phyloP scores from a whole-genome alignment of 2,113 vertebrate species.

The Leucopsar rothschildi region DNA sequence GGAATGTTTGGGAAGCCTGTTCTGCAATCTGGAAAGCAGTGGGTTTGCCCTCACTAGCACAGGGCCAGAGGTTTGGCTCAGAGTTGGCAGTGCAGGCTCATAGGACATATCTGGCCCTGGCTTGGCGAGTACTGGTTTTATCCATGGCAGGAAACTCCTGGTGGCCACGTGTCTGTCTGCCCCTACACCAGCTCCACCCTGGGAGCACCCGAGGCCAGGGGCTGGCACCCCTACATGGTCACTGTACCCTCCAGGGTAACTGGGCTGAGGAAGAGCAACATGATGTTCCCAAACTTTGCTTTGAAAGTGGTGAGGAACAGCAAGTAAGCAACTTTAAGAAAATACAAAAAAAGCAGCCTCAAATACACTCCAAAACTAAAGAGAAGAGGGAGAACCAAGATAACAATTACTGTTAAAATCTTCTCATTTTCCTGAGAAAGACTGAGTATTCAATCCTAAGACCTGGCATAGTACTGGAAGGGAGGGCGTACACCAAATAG shows the following conservation, averaged over 20 bases:
- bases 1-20: neutral
- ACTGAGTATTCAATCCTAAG: neutral
- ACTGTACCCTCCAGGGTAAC: accelerated
- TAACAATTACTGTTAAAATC: neutral
- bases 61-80: neutral
- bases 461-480: neutral
- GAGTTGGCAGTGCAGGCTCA: accelerated
- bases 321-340: neutral
- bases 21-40: neutral
- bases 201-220: accelerated
- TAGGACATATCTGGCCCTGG: accelerated
- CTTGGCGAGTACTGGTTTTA: accelerated
- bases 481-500: accelerated
- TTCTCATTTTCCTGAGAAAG: neutral
- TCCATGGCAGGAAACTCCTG: neutral
- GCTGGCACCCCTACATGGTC: neutral
- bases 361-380: neutral
- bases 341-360: neutral
- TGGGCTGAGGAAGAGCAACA: accelerated
- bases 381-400: neutral
- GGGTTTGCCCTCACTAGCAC: neutral
- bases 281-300: neutral
- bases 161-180: neutral
- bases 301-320: neutral
- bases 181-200: neutral